phyloP scores from a whole-genome alignment of 92 coral and sea anemone species.

The Umimayanthus kanabou region DNA sequence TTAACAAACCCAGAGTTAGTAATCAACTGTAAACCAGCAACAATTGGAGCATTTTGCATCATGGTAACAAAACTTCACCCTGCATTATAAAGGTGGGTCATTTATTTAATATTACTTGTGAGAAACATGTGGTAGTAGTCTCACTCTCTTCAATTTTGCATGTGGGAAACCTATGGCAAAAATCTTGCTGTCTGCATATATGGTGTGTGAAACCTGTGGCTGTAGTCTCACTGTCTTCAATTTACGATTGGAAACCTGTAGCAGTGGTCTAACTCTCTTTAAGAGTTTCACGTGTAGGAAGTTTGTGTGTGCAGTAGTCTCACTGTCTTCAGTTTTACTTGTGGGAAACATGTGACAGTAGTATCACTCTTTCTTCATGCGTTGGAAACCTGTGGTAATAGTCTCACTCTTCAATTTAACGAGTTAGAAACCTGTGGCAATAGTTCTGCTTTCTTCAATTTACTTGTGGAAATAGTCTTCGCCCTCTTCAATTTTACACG shows the following conservation, averaged over 20 bases:
- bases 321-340: slow-evolving; percentile 57
- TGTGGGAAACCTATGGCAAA: slow-evolving; percentile 73
- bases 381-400: slow-evolving; percentile 74
- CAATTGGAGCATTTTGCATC: not conserved
- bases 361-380: slow-evolving; percentile 28
- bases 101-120: slow-evolving; percentile 22
- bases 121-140: slow-evolving; percentile 80
- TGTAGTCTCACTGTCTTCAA: not conserved
- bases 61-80: not conserved
- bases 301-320: slow-evolving; percentile 72
- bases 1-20: no score
- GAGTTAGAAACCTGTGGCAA: not conserved
- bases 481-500: slow-evolving; percentile 25
- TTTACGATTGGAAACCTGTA: slow-evolving; percentile 66
- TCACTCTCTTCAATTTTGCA: slow-evolving; percentile 65
- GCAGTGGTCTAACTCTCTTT: slow-evolving; percentile 71
- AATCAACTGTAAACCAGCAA: not conserved
- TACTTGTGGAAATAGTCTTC: not conserved
- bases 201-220: not conserved
- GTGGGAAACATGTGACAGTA: not conserved
- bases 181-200: slow-evolving; percentile 70
- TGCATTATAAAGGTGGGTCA: not conserved
- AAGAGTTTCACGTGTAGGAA: slow-evolving; percentile 55
- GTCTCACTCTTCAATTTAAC: slow-evolving; percentile 63
- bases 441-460: slow-evolving; percentile 58